Percentiles rank a stretch among this genome's conserved stretches.
phyloP scores from a whole-genome alignment of 2,113 vertebrate species.

The Stigmatopora argus region DNA sequence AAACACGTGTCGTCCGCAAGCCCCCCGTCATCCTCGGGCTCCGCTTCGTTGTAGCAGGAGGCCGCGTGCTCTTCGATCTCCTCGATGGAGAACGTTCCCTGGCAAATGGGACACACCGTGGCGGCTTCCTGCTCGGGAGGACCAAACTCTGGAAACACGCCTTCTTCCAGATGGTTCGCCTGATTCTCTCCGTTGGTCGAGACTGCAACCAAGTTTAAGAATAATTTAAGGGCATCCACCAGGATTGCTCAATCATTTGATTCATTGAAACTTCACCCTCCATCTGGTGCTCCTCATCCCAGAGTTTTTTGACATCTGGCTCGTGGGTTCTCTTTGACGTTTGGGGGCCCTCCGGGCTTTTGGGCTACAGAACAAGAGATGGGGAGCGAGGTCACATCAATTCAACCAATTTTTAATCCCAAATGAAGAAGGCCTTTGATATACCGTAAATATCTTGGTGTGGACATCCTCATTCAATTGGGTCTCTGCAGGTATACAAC shows the following conservation, averaged over 20 bases:
- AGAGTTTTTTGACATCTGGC: not conserved
- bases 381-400: not conserved
- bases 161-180: not conserved
- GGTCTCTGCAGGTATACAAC: conserved; percentile 72
- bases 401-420: not conserved
- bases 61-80: conserved; percentile 86
- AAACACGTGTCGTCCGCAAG: fast-evolving
- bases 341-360: not conserved
- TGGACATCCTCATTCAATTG: conserved; percentile 60
- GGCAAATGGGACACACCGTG: conserved; percentile 82
- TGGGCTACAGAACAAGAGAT: not conserved
- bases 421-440: not conserved
- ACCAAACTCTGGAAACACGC: not conserved
- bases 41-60: conserved; percentile 73
- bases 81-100: conserved; percentile 63
- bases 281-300: conserved; percentile 26
- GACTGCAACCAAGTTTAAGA: conserved; percentile 5
- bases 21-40: conserved; percentile 12
- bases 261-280: conserved; percentile 16
- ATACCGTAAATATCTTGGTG: conserved; percentile 5
- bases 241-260: no score
- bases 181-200: not conserved
- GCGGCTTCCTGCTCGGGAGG: conserved; percentile 21
- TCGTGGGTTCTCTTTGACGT: not conserved
- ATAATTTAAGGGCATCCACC: not conserved